Evolutionary conservation across 2,113 vertebrate genomes (phyloP).

Genomic region (Brachyhypopomus gauderio): DNA sequence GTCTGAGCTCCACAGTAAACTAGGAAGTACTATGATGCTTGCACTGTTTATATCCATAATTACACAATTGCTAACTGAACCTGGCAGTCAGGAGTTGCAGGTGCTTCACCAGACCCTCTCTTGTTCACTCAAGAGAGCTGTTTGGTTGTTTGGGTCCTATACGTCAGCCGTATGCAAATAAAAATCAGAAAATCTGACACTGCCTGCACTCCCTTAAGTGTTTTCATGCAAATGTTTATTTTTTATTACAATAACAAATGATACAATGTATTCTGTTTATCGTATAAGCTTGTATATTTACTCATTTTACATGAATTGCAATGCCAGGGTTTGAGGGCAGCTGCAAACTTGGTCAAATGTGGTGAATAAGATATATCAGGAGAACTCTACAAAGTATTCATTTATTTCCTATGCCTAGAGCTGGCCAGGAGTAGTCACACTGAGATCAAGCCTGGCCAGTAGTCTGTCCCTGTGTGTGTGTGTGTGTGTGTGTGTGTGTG

Average conservation of each 20-base stretch:
- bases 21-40: not conserved
- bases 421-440: not conserved
- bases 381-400: not conserved
- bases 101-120: constrained; percentile 20
- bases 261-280: not conserved
- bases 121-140: constrained; percentile 27
- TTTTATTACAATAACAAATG: not conserved
- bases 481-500: constrained; percentile 1
- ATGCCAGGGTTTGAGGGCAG: not conserved
- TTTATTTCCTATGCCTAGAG: not conserved
- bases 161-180: constrained; percentile 36
- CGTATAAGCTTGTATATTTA: not conserved
- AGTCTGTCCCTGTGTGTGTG: not conserved
- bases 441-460: constrained; percentile 3
- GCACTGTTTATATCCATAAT: constrained; percentile 43
- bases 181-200: constrained; percentile 17
- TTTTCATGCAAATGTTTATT: not conserved
- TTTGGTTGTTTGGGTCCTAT: constrained; percentile 14
- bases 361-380: not conserved
- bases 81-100: constrained; percentile 16
- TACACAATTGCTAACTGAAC: constrained; percentile 41
- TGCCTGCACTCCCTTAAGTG: not conserved
- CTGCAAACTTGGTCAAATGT: not conserved
- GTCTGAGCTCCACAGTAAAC: not conserved
- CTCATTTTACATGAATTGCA: not conserved